Base-by-base conservation (phyloP, 2,888 invertebrate genomes). In the Macrosoma leucophasiata region DNA sequence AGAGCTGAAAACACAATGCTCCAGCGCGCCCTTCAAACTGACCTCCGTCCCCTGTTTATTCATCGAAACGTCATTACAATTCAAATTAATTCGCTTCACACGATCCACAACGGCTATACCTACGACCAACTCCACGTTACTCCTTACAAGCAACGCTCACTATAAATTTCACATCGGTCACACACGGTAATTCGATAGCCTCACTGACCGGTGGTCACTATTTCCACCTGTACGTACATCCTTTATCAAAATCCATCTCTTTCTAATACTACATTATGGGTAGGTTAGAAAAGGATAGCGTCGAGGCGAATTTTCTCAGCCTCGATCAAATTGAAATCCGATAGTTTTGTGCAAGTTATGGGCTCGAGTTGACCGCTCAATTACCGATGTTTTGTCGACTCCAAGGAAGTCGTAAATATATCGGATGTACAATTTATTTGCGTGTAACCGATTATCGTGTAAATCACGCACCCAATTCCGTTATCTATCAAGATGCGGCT, bases 401-500 rank as follows among this genome's bases (percentile, higher is more conserved):
- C 46, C 54, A 61, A 70, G 81, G 81, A 79, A 78, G 70, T 66
- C 61, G 73, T 81, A 79, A 79, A 79, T 74, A 75, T 52, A 52
- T 50, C 38, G 44, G 30, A 41, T 24, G 34, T 37, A 35, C 31
- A 38, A 44, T 46, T 44, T 46, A 43, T 48, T 47, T 43, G 49
- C 47, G 37, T 43, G 47, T n/a, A n/a, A n/a, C n/a, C n/a, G n/a
- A n/a, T n/a, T n/a, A n/a, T n/a, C n/a, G n/a, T n/a, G n/a, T n/a
- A n/a, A n/a, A n/a, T n/a, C n/a, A n/a, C n/a, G n/a, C n/a, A n/a
- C n/a, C n/a, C n/a, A n/a, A n/a, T n/a, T n/a, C n/a, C n/a, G n/a
- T n/a, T n/a, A n/a, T n/a, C n/a, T n/a, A n/a, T n/a, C n/a, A n/a
- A n/a, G n/a, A n/a, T n/a, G n/a, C n/a, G n/a, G n/a, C n/a, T n/a